Evolutionary conservation across 2,797 vertebrate species (phyloP).

Genomic region (Nannoperca obscura): DNA sequence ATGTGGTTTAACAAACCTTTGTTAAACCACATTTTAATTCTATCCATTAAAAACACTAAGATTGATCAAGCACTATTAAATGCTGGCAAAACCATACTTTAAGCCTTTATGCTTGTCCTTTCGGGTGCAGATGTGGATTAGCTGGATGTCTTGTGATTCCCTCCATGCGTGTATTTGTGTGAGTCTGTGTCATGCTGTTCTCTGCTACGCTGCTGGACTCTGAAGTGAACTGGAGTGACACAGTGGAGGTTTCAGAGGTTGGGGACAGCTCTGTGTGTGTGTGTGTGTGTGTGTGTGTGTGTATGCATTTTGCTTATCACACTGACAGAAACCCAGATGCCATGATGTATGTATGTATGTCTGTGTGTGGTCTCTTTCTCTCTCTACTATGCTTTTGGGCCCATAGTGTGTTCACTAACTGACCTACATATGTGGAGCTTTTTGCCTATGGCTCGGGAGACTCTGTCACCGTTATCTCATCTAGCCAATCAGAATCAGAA

Average conservation of each 20-base stretch:
- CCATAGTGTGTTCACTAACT: constrained; percentile 51
- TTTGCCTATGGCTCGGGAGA: constrained; percentile 66
- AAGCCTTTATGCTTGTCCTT: too few relatives aligned
- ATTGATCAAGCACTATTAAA: too few relatives aligned
- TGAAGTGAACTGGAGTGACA: constrained; percentile 61
- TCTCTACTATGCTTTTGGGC: constrained; percentile 58
- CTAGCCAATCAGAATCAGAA: constrained; percentile 68
- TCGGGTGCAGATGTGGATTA: constrained; percentile 41
- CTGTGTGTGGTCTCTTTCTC: constrained; percentile 17
- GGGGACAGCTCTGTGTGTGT: constrained; percentile 33
- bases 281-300: constrained; percentile 28
- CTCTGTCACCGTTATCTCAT: constrained; percentile 67
- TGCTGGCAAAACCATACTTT: too few relatives aligned
- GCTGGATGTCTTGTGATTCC: constrained; percentile 49
- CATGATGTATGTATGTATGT: constrained; percentile 2
- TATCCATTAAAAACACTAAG: too few relatives aligned
- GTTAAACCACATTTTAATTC: too few relatives aligned
- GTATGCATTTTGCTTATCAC: constrained; percentile 36
- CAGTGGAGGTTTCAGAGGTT: constrained; percentile 49
- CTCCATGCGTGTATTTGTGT: constrained; percentile 11
- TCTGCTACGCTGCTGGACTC: constrained; percentile 30
- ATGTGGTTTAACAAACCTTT: too few relatives aligned
- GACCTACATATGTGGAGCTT: constrained; percentile 73
- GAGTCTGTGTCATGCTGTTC: constrained; percentile 35
- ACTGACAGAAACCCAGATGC: constrained; percentile 43